Conservation (phyloP, 2,113 vertebrate species). For the Danionella cerebrum region DNA sequence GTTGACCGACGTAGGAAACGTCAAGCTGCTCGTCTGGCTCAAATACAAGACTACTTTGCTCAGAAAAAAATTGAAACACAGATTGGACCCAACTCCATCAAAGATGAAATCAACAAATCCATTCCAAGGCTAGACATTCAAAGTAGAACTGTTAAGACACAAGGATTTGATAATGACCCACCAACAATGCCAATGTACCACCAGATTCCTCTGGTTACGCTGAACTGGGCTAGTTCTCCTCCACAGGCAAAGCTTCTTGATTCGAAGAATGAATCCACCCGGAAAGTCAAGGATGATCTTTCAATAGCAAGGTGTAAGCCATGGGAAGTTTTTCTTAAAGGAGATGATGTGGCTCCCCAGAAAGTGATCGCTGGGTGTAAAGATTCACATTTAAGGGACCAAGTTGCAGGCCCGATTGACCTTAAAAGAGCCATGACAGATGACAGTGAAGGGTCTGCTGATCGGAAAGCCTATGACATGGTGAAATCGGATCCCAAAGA, state of each 20-base stretch:
- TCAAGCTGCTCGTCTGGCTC: constrained; percentile 40
- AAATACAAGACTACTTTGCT: constrained; percentile 42
- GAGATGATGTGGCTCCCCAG: constrained; percentile 24
- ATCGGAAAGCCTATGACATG: not conserved
- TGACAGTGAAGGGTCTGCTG: not conserved
- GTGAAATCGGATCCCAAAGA: not conserved
- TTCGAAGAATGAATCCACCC: not conserved
- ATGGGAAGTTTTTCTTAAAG: constrained; percentile 43
- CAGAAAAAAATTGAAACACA: constrained; percentile 23
- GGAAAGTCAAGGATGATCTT: not conserved
- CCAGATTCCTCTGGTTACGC: constrained; percentile 54
- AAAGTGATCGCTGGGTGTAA: too few species aligned
- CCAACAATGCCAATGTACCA: constrained; percentile 49
- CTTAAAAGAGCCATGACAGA: not conserved
- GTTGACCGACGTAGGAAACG: constrained; percentile 48
- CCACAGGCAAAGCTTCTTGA: not conserved
- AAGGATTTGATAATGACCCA: constrained; percentile 27
- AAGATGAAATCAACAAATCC: constrained; percentile 2
- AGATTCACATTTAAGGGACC: not conserved
- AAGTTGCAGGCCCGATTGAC: not conserved
- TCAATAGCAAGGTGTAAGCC: too few species aligned
- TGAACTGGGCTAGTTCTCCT: constrained; percentile 50
- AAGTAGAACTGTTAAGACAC: constrained; percentile 10
- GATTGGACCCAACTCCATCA: constrained; percentile 16
- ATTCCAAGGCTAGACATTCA: not conserved